A percentile compares a stretch with the other conserved stretches of the same genome.
Conservation (phyloP, 1,140 invertebrate species). For the Drosophila carrolli region DNA sequence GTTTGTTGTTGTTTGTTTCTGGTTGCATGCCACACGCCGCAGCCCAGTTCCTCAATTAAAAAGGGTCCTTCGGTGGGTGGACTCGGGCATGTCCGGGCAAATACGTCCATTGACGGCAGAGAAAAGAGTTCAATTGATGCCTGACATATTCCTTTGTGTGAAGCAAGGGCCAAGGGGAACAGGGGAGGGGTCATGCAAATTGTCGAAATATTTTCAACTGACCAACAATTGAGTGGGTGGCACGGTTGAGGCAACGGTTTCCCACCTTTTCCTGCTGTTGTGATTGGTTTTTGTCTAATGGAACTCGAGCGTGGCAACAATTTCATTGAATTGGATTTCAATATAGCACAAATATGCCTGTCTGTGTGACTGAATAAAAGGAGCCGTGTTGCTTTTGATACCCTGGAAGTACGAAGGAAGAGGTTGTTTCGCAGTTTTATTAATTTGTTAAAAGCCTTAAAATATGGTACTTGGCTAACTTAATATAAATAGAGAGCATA, state of each 20-base stretch:
- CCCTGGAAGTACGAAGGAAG: background rate
- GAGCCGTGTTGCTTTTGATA: constrained; percentile 37
- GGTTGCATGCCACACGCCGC: constrained; percentile 68
- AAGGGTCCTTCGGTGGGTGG: constrained; percentile 40
- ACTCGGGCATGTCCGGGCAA: constrained; percentile 22
- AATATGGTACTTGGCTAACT: too few relatives aligned
- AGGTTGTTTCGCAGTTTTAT: too few relatives aligned
- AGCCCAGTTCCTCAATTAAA: constrained; percentile 76
- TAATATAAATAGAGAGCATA: too few relatives aligned
- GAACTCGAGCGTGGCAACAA: constrained; percentile 80
- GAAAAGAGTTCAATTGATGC: constrained; percentile 77
- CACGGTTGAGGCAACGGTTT: constrained; percentile 15
- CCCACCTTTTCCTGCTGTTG: constrained; percentile 65
- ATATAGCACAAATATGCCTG: constrained; percentile 54
- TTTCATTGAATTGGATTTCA: constrained; percentile 84
- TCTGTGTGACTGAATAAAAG: constrained; percentile 33
- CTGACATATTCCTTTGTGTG: constrained; percentile 78
- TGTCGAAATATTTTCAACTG: constrained; percentile 82
- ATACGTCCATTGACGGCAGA: constrained; percentile 42
- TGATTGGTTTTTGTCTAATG: constrained; percentile 84
- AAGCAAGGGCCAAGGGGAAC: constrained; percentile 3
- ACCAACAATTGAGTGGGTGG: constrained; percentile 74
- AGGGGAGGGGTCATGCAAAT: constrained; percentile 65
- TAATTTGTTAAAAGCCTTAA: too few relatives aligned
- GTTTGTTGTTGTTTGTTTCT: constrained; percentile 64